These are phyloP conservation scores for Ancistrus triradiatus DNA, from an alignment of 2,113 vertebrate species.

Conservation along the genomic window DNA sequence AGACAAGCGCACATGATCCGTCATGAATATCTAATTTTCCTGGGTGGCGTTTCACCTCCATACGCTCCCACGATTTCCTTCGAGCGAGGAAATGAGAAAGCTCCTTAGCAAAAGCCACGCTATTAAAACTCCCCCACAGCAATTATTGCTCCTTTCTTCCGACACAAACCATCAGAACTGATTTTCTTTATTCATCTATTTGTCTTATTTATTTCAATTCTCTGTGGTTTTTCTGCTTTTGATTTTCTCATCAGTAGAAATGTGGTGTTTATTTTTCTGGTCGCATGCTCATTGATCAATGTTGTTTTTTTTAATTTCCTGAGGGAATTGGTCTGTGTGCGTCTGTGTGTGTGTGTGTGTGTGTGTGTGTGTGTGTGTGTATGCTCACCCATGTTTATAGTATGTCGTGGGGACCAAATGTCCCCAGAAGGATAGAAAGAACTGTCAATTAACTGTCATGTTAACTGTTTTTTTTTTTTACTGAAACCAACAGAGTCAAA, in stretches of 20 bases:
- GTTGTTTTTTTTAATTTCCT: conserved; percentile 1
- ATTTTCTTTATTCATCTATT: background rate
- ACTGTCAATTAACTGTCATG: no score
- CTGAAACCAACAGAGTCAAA: no score
- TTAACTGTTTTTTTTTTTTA: no score
- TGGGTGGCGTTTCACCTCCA: background rate
- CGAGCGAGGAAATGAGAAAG: conserved; percentile 10
- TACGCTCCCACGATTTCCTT: background rate
- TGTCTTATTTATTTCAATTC: background rate
- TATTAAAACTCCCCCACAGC: conserved; percentile 14
- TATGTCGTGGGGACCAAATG: no score
- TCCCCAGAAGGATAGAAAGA: no score
- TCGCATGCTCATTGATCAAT: background rate
- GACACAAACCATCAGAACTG: background rate
- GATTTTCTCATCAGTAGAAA: conserved; percentile 27
- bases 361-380: conserved; percentile 3
- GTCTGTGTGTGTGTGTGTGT: conserved; percentile 4
- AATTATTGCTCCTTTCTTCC: background rate
- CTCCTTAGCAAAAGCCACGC: background rate
- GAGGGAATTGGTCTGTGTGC: background rate
- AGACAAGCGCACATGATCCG: background rate
- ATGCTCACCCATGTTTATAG: no score
- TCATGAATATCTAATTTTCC: conserved; percentile 15
- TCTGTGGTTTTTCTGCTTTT: background rate
- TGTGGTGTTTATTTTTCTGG: background rate